Evolutionary conservation across 2,113 vertebrate genomes (phyloP).

Genomic region (Tenrec ecaudatus): DNA sequence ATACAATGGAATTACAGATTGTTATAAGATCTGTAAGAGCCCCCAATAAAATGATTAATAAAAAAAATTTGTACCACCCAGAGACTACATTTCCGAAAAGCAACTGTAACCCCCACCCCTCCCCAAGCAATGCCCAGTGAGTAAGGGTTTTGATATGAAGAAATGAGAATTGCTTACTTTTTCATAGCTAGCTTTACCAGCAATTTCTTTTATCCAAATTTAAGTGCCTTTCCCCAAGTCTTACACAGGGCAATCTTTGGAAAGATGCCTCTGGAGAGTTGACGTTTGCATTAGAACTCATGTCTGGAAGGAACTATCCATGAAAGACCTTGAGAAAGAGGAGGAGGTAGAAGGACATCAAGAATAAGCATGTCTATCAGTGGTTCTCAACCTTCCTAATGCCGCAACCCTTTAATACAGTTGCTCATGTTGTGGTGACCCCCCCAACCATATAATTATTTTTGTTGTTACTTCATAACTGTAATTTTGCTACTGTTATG

Average conservation of each 20-base stretch:
- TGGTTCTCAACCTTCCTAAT: too few relatives aligned
- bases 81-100: neutral
- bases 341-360: neutral
- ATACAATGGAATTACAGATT: too few relatives aligned
- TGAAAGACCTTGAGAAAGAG: neutral
- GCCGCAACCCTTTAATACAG: too few relatives aligned
- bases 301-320: neutral
- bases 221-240: neutral
- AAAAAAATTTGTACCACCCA: neutral
- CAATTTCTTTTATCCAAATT: neutral
- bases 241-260: neutral
- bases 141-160: neutral
- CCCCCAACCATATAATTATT: too few relatives aligned
- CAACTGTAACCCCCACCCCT: neutral
- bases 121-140: neutral
- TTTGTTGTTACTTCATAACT: too few relatives aligned
- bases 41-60: too few relatives aligned
- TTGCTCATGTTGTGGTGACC: too few relatives aligned
- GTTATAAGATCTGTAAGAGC: too few relatives aligned
- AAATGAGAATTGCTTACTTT: neutral
- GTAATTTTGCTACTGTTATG: too few relatives aligned
- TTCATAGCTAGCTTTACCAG: neutral
- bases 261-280: neutral
- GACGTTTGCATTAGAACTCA: neutral
- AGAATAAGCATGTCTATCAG: too few relatives aligned